These are phyloP conservation scores for Episyrphus balteatus DNA, from an alignment of 1,140 invertebrate genomes.

Conservation along the genomic window DNA sequence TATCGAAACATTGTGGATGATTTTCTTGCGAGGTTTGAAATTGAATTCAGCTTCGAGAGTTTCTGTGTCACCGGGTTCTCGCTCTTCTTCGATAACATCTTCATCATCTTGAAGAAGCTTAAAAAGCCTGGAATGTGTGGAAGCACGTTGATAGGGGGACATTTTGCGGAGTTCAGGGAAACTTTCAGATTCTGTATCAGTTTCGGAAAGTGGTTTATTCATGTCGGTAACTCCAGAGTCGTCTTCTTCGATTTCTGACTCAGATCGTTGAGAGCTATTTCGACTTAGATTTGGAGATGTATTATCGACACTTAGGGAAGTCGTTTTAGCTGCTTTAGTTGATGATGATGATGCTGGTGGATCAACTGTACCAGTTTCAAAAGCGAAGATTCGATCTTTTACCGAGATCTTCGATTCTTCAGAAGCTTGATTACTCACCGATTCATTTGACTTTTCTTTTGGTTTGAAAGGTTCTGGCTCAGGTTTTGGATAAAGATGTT, in stretches of 20 bases:
- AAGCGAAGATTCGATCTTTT: conserved; percentile 29
- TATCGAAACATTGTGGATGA: conserved; percentile 33
- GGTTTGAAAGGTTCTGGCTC: conserved; percentile 3
- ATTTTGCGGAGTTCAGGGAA: conserved; percentile 44
- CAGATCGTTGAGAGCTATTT: conserved; percentile 36
- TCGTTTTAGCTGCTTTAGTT: conserved; percentile 9
- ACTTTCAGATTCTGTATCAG: conserved; percentile 51
- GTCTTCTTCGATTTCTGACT: conserved; percentile 51
- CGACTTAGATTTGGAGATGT: conserved; percentile 23
- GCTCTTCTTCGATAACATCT: conserved; percentile 12
- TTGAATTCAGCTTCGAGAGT: conserved; percentile 22
- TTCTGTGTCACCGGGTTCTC: conserved; percentile 16
- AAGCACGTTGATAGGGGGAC: conserved; percentile 52
- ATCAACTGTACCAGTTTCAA: conserved; percentile 17
- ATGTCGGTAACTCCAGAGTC: conserved; percentile 63
- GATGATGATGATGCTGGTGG: conserved; percentile 4
- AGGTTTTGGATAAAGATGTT: conserved; percentile 15
- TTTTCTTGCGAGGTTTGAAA: conserved; percentile 25
- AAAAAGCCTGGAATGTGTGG: conserved; percentile 60
- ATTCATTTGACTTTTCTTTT: conserved; percentile 20
- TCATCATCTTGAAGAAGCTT: conserved; percentile 51
- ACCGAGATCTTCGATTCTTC: conserved; percentile 28
- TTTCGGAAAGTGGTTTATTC: conserved; percentile 55
- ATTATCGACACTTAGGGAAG: conserved; percentile 28
- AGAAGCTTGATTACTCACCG: conserved; percentile 20